These are phyloP conservation scores for Aurelia coerulea DNA, from an alignment of 30 jellyfish, hydroid and myxozoan species.

Conservation along the genomic window DNA sequence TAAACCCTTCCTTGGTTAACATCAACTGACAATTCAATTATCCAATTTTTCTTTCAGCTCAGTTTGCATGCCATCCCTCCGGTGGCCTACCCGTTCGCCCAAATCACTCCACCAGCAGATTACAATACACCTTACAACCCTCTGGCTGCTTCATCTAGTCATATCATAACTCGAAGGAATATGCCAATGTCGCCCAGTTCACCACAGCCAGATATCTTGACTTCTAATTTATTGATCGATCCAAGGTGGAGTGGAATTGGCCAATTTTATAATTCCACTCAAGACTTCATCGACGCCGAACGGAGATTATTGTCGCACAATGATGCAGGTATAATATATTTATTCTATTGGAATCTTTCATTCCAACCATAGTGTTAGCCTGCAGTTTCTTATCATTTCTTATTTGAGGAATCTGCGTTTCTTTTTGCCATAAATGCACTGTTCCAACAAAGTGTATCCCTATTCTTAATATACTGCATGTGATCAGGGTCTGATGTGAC, in stretches of 20 bases:
- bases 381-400: no score
- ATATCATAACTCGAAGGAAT: slow-evolving; percentile 80
- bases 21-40: no score
- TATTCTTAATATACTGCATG: no score
- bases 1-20: no score
- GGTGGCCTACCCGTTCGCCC: slow-evolving; percentile 39
- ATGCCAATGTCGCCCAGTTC: slow-evolving; percentile 75
- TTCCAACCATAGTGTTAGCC: no score
- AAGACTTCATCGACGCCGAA: slow-evolving; percentile 73
- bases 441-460: no score
- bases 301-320: slow-evolving; percentile 41
- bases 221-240: slow-evolving; percentile 75
- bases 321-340: slow-evolving; percentile 54
- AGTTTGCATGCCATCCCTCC: slow-evolving; percentile 3
- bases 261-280: slow-evolving; percentile 72
- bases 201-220: slow-evolving; percentile 46
- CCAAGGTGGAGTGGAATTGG: slow-evolving; percentile 90
- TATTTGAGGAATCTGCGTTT: no score
- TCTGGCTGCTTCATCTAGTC: slow-evolving; percentile 61
- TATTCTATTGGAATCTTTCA: no score
- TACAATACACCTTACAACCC: slow-evolving; percentile 69
- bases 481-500: no score
- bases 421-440: no score
- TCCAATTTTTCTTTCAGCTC: not conserved
- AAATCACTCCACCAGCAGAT: slow-evolving; percentile 76